phyloP scores from a whole-genome alignment of 2,888 invertebrate genomes.

The Heliconius ismenius region DNA sequence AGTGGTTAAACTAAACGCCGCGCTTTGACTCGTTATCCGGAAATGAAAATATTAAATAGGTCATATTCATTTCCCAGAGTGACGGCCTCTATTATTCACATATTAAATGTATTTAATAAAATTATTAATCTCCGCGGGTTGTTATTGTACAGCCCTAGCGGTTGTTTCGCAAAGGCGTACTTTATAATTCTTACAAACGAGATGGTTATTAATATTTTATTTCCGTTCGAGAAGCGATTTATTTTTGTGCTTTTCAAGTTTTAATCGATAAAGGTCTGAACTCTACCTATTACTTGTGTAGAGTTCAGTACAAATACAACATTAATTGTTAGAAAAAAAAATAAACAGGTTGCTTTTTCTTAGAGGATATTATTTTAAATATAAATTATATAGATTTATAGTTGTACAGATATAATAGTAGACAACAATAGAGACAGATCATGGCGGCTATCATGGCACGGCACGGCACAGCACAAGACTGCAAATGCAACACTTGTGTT shows the following conservation, averaged over 20 bases:
- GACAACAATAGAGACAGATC: too few species aligned
- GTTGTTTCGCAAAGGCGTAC: slow-evolving; percentile 27
- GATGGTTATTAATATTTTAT: slow-evolving; percentile 63
- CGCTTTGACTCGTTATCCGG: too few species aligned
- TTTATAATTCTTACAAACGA: slow-evolving; percentile 69
- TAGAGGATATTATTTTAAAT: too few species aligned
- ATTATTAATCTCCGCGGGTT: not conserved
- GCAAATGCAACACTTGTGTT: too few species aligned
- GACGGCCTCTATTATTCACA: not conserved
- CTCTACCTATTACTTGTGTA: not conserved
- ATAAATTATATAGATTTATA: too few species aligned
- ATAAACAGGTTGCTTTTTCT: not conserved
- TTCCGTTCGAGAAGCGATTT: slow-evolving; percentile 37
- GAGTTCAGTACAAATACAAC: not conserved
- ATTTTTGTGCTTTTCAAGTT: slow-evolving; percentile 26
- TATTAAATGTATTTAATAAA: not conserved
- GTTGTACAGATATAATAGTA: too few species aligned
- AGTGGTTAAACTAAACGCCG: too few species aligned
- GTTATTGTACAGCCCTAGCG: slow-evolving; percentile 3
- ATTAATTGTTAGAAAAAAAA: not conserved
- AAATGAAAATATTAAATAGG: too few species aligned
- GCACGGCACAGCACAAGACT: too few species aligned
- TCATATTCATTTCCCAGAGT: too few species aligned
- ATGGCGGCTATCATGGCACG: too few species aligned
- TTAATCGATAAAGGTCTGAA: slow-evolving; percentile 15